Evolutionary conservation across 64 coral and sea anemone genomes (phyloP), one percentile per base, ranked within the genome.

Genomic region (Hydrozoanthus tunicans): DNA sequence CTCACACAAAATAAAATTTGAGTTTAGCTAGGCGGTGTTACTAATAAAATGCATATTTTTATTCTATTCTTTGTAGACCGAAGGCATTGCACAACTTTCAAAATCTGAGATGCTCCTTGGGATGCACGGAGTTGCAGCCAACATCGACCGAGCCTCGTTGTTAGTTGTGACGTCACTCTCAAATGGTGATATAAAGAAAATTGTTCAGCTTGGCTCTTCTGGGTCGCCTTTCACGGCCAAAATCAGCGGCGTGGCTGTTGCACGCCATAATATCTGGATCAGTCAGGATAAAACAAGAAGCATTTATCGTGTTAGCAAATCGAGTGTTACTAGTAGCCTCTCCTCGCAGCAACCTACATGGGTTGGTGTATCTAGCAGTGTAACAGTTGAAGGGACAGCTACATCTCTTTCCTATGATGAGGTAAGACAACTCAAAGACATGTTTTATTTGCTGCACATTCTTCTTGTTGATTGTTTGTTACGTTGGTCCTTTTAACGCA

Each of bases 381-480:
- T 93, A 6, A 80, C 89, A 6, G 89, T 98, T 13, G 89, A 95
- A 32, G 94, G 94, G n/a, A 93, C 67, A 89, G 96, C 94, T 63
- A 79, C 91, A 0, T 98, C 96, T 24, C 78, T 98, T 26, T 98
- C 96, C 15, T 98, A 95, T 80, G 94, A 98, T 73, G 78, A 95
- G 63, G 61, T 65, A 8, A 4, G 83, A 73, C 27, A 24, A 13
- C 17, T 24, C 6, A 6, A 12, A 61, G 17, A 20, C 62, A 4
- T 79, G 15, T 59, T 43, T 43, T 43, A 43, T 43, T 43, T 43
- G 32, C 23, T 59, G 76, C 9, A 51, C n/a, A n/a, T 69, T 13
- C n/a, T 5, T 69, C 13, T 69, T 69, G 13, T 1, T 70, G 67
- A 70, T 70, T 14, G 17, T 20, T 70, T 23, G 3, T 70, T 70